These are phyloP conservation scores for Onchidella celtica DNA, from an alignment of 2,888 invertebrate genomes.

Conservation along the genomic window DNA sequence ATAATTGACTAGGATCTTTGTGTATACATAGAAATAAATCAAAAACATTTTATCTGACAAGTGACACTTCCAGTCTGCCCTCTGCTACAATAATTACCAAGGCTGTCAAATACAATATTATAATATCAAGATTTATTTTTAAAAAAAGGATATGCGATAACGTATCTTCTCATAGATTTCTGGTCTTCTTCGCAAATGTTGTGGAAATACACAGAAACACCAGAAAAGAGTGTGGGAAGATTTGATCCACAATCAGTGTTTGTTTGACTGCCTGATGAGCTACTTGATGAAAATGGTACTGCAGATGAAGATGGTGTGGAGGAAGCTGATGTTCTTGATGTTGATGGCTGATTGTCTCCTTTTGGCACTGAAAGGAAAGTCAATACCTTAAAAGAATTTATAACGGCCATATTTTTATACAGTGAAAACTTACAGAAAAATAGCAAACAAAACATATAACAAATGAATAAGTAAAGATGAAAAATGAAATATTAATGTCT, in stretches of 20 bases:
- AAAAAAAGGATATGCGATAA: slow-evolving; percentile 79
- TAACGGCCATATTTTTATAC: no score
- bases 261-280: not conserved
- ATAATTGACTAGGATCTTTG: no score
- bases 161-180: slow-evolving; percentile 69
- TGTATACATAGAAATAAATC: no score
- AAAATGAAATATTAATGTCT: no score
- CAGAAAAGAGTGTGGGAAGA: slow-evolving; percentile 67
- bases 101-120: no score
- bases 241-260: not conserved
- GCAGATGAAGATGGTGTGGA: slow-evolving; percentile 34
- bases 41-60: not conserved
- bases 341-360: not conserved
- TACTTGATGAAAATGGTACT: slow-evolving; percentile 1
- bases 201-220: slow-evolving; percentile 65
- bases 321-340: not conserved
- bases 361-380: slow-evolving; percentile 34
- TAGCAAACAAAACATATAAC: not conserved
- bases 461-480: not conserved
- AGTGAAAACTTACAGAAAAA: no score
- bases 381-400: no score
- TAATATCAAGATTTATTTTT: no score
- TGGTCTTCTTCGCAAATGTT: slow-evolving; percentile 60
- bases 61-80: no score
- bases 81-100: no score